phyloP scores from a whole-genome alignment of 2,113 vertebrate genomes.

The Mungos mungo region DNA sequence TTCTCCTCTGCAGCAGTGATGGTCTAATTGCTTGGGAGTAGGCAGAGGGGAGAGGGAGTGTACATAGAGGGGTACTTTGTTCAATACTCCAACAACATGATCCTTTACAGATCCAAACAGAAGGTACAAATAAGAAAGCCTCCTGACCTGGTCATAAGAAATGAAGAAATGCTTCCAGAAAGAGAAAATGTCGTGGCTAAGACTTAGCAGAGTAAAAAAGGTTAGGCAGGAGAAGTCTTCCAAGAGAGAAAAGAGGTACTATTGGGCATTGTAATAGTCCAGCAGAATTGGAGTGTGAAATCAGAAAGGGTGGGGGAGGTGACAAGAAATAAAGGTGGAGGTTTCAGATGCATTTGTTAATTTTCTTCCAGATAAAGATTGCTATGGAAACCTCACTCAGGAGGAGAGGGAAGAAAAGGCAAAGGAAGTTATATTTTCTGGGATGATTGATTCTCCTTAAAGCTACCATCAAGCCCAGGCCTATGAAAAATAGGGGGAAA shows the following conservation, averaged over 20 bases:
- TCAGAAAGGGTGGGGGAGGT: too few species aligned
- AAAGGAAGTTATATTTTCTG: background rate
- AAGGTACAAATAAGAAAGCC: background rate
- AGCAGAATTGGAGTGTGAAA: background rate
- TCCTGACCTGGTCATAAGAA: background rate
- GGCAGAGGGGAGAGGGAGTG: background rate
- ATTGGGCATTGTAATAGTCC: background rate
- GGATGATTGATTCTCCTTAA: background rate
- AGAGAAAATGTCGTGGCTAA: background rate
- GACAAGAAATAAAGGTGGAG: too few species aligned
- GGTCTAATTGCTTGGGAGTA: background rate
- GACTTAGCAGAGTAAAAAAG: background rate
- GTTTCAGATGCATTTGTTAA: background rate
- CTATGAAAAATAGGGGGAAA: background rate
- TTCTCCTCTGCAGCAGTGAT: background rate
- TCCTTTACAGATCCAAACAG: background rate
- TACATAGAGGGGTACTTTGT: background rate
- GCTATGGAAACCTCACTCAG: background rate
- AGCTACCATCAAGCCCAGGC: background rate
- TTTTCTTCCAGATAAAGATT: background rate
- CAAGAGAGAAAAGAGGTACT: background rate
- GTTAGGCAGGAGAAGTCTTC: background rate
- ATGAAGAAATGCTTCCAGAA: background rate
- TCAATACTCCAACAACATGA: background rate
- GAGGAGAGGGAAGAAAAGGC: background rate